phyloP scores from a whole-genome alignment of 2,113 vertebrate genomes.

The Bombycilla garrulus region DNA sequence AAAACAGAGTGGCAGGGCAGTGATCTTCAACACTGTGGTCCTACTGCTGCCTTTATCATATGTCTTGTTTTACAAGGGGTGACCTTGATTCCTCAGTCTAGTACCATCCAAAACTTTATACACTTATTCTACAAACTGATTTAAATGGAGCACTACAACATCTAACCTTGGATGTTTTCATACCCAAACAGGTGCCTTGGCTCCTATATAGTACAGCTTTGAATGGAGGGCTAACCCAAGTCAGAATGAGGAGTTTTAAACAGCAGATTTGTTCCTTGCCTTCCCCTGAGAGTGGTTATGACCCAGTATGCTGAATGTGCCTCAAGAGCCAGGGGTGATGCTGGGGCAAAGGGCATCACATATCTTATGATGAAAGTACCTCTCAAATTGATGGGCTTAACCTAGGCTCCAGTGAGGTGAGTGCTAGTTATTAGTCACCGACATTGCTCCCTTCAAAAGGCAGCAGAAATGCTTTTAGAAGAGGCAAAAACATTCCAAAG shows the following conservation, averaged over 20 bases:
- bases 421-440: neutral
- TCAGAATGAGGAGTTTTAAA: neutral
- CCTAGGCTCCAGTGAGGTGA: neutral
- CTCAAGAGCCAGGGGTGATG: neutral
- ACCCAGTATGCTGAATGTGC: neutral
- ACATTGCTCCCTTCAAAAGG: neutral
- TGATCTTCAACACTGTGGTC: neutral
- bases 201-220: neutral
- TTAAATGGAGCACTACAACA: neutral
- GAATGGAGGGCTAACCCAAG: neutral
- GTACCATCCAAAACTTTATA: neutral
- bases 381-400: neutral
- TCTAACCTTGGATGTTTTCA: neutral
- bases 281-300: neutral
- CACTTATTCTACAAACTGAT: neutral
- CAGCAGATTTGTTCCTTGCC: neutral
- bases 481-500: rapidly evolving
- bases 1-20: neutral
- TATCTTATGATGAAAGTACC: rapidly evolving
- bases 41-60: neutral
- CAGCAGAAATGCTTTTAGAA: neutral
- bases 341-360: neutral
- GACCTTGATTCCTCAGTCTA: neutral
- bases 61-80: neutral
- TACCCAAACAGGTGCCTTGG: neutral